Percentiles rank a stretch among this genome's conserved stretches.
phyloP scores from a whole-genome alignment of 2,888 invertebrate genomes.

The Meiosimyza decipiens region DNA sequence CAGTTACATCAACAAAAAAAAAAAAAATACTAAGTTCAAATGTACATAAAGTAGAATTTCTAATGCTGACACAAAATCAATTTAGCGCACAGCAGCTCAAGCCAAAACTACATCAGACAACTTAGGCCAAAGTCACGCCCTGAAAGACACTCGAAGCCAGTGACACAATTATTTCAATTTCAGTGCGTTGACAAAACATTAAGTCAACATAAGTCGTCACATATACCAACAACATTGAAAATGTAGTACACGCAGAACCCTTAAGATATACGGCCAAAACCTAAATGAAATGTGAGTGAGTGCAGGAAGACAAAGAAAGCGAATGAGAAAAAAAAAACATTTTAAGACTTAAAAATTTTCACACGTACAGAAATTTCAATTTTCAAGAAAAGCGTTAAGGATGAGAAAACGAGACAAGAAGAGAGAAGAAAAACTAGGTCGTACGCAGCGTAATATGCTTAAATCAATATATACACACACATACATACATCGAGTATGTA shows the following conservation, averaged over 20 bases:
- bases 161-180: conserved; percentile 41
- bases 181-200: conserved; percentile 6
- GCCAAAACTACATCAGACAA: too few relatives aligned
- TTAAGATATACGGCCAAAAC: not conserved
- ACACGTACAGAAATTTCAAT: conserved; percentile 40
- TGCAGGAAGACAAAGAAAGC: conserved; percentile 24
- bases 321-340: conserved; percentile 25
- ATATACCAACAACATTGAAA: conserved; percentile 20
- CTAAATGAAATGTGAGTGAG: conserved; percentile 15
- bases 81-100: too few relatives aligned
- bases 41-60: too few relatives aligned
- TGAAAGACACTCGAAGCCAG: not conserved
- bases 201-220: conserved; percentile 44
- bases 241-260: conserved; percentile 38
- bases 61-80: too few relatives aligned
- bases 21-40: too few relatives aligned
- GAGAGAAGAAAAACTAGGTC: conserved; percentile 38
- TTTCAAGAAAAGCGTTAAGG: conserved; percentile 21
- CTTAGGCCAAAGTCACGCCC: too few relatives aligned
- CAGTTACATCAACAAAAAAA: too few relatives aligned
- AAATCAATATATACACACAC: conserved; percentile 7
- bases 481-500: too few relatives aligned
- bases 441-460: not conserved
- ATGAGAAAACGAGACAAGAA: conserved; percentile 21
- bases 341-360: conserved; percentile 29